Base-by-base conservation (phyloP, 64 coral and sea anemone genomes). In the Stichodactyla helianthus region DNA sequence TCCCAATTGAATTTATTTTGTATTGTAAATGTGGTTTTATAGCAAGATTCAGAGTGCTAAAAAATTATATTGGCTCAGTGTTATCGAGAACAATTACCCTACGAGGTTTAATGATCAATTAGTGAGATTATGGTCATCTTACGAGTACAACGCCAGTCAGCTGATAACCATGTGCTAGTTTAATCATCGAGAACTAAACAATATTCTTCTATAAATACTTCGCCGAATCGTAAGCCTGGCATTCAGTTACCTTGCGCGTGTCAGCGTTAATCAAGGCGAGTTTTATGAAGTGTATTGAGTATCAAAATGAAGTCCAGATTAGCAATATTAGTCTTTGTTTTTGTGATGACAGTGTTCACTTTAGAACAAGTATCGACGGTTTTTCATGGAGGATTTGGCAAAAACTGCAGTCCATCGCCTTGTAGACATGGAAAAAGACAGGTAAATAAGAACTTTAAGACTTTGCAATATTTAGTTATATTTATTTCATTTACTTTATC, bases 161-260 rank as follows among this genome's bases (percentile, higher is more conserved):
- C 68, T 74, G 68, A 74, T 74, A 27, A 74, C 68, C 68, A 74
- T 23, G 68, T 74, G 25, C 25, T 74, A 74, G 27, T 74, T 12
- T 74, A 74, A 11, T 74, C 8, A 74, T 74, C 68, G 27, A 31
- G 2, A 12, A 74, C 25, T 1, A 74, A 31, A 9, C 68, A 27
- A 74, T 13, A 13, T 27, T 31, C 31, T 13, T 74, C 68, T 74
- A 74, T 74, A 74, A 74, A 74, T 35, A 74, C 68, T 74, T n/a
- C 68, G 2, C 0, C 7, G 25, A 12, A 35, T 14, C 23, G 68
- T 28, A 31, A n/a, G 11, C 68, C 5, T 26, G 62, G 19, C 4
- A 18, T 26, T 23, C 68, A 74, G 25, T 74, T 8, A 74, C 10
- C 17, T 23, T 27, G 7, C 25, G 19, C 22, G 26, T 23, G n/a